Base-by-base conservation (phyloP, 2,888 invertebrate genomes). In the Acanthococcus lagerstroemiae region DNA sequence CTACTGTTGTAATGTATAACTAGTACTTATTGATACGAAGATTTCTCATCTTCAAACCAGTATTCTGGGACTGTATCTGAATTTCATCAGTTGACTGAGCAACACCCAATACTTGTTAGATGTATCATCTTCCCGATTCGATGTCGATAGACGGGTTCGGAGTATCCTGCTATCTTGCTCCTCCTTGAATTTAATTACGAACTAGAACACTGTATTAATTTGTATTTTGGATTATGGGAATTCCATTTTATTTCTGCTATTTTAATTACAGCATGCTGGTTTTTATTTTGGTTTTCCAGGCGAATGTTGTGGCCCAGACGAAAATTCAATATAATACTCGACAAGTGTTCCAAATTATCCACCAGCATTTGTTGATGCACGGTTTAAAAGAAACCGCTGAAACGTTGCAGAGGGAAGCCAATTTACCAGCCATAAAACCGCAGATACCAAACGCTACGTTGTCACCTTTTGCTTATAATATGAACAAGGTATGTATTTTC, bases 291-390 rank as follows among this genome's bases (percentile, higher is more conserved):
- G 4, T 54, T 2, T 24, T 54, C 9, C 74, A 85, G 86, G 90
- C 95, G 0, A 93, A 93, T 77, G 91, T 97, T 52, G 94, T 97
- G 0, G 95, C 95, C 0, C 94, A 95, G 77, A 97, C 97, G 0
- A 86, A 89, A 69, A 96, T 99, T 68, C 88, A 88, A 73, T 99
- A 90, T 80, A 93, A 95, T 77, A 92, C 94, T 75, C 85, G 88
- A 52, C 95, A 99, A 76, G 79, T 99, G 37, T 83, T 94, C 71
- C 91, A 94, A 75, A 79, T 99, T 12, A 94, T 99, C 55, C 86
- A 91, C 73, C 87, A 90, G 66, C 95, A 96, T 78, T 80, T 97
- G 61, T 74, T 83, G 30, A 82, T 84, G 2, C 86, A 90, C 72
- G 95, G 90, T 0, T 80, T 88, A 57, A 68, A 74, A 0, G 86